phyloP scores from a whole-genome alignment of 2,113 vertebrate genomes.

The Lagopus muta region DNA sequence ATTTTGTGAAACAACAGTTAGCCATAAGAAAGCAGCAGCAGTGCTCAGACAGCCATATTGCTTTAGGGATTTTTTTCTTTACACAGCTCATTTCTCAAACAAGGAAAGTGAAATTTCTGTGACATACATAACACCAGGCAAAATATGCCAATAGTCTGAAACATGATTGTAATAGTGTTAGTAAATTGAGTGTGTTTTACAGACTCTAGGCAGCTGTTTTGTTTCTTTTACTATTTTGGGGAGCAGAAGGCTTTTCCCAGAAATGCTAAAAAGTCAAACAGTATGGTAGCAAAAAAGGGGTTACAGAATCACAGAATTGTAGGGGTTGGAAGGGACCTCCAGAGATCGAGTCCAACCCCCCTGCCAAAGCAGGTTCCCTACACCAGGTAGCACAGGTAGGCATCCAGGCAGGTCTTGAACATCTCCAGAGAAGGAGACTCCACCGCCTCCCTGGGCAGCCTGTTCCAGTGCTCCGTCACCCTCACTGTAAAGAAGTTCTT shows the following conservation, averaged over 20 bases:
- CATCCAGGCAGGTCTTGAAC: no score
- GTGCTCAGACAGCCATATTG: neutral
- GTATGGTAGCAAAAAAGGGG: neutral
- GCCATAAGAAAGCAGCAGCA: neutral
- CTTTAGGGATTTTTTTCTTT: neutral
- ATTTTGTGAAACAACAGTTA: neutral
- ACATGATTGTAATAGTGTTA: neutral
- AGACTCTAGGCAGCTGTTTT: neutral
- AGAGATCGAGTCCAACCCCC: no score
- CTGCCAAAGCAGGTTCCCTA: no score
- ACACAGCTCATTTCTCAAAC: neutral
- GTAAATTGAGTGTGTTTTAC: fast-evolving
- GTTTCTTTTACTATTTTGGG: neutral
- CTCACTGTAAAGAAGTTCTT: no score
- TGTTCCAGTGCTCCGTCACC: no score
- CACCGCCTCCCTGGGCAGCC: no score
- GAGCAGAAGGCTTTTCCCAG: neutral
- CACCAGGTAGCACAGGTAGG: no score
- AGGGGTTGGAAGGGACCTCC: no score
- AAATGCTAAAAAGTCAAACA: neutral
- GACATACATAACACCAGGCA: neutral
- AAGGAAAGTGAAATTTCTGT: neutral
- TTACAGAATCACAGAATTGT: no score
- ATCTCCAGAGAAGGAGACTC: no score
- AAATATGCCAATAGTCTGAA: neutral